Base-by-base conservation (phyloP, 2,888 invertebrate species). In the Mamestra brassicae region DNA sequence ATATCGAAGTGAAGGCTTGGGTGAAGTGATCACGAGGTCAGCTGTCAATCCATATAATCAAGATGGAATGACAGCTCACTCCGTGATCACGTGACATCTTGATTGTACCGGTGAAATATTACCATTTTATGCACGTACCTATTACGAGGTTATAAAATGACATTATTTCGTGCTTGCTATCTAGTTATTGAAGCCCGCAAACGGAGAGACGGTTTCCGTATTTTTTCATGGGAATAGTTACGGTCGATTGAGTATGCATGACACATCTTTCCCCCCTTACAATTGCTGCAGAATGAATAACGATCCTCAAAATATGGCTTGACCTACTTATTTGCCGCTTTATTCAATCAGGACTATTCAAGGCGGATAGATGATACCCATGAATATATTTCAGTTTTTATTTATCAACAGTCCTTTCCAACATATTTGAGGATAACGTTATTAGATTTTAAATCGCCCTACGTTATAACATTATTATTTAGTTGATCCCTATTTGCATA, bases 191-290 rank as follows among this genome's bases (percentile, higher is more conserved):
- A 26, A 26, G 26, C 26, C 26, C 26, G 26, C 26, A 26, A 26
- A 26, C 1, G 26, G 26, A 26, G 26, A 26, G 26, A 26, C 26
- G 38, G 7, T 1, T 1, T 6, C 4, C 6, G 1, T 74, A 71
- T 75, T 80, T 75, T 75, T 76, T 64, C 66, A 79, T 68, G 61
- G 58, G 60, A 17, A 52, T 7, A 65, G 63, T 66, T 61, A 75
- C 47, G 71, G 80, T 67, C 58, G 70, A 68, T 82, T 82, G 70
- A 72, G 75, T 79, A 83, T 76, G 72, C 75, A 68, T 62, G 60
- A 65, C 60, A 75, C 72, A 76, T 80, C 67, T 34, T 67, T 72
- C 60, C 11, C 60, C 45, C 50, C 74, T 64, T 68, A 60, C 63
- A 69, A 74, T 71, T 66, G 38, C 65, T 63, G 69, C 42, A 65